Conservation (phyloP, 1,140 invertebrate genomes). For the Eurosta solidaginis region DNA sequence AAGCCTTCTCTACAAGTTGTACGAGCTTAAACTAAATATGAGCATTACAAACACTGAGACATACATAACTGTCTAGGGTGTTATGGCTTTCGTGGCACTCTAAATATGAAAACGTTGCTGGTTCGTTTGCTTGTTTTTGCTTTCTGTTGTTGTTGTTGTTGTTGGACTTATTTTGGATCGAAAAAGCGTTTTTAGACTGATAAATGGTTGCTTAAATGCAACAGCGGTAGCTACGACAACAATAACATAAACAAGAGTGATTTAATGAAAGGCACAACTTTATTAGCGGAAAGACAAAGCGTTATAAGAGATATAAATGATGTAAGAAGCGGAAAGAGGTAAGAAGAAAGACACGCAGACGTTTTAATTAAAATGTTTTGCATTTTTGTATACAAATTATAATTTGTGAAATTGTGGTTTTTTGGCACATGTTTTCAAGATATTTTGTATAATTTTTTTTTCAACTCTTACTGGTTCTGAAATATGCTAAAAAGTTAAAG, state of each 20-base stretch:
- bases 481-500: too few species aligned
- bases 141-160: background rate
- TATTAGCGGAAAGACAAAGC: background rate
- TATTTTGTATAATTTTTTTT: too few species aligned
- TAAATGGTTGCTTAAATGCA: slow-evolving; percentile 20
- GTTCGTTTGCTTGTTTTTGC: background rate
- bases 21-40: background rate
- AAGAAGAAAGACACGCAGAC: background rate
- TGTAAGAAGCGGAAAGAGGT: too few species aligned
- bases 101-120: background rate
- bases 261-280: slow-evolving; percentile 22
- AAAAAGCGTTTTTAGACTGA: slow-evolving; percentile 10
- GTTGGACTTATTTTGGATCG: background rate
- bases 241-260: background rate
- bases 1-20: too few species aligned
- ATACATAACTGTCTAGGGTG: slow-evolving; percentile 10
- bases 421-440: too few species aligned
- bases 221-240: background rate
- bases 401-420: background rate
- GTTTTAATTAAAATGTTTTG: too few species aligned
- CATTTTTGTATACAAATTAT: too few species aligned
- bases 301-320: background rate
- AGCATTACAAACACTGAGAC: background rate
- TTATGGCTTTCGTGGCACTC: background rate
- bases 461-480: too few species aligned